These are phyloP conservation scores for Gerris lacustris DNA, from an alignment of 2,888 invertebrate species.

Conservation along the genomic window DNA sequence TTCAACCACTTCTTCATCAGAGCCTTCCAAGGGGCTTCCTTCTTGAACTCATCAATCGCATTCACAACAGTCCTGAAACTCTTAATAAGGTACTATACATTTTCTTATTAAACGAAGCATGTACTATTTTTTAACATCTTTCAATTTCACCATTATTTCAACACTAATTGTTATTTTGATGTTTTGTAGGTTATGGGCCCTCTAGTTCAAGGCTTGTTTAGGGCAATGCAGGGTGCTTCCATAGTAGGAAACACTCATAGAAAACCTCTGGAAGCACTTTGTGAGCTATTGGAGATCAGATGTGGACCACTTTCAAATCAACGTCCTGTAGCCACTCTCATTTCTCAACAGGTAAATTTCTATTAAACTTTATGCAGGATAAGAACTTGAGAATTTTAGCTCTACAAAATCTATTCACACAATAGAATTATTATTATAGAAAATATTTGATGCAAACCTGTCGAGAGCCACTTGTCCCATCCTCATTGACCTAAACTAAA, in stretches of 20 bases:
- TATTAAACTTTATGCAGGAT: neutral
- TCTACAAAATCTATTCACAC: neutral
- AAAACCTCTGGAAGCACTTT: constrained; percentile 57
- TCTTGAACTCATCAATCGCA: constrained; percentile 49
- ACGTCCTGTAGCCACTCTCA: constrained; percentile 64
- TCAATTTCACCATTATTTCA: too few relatives aligned
- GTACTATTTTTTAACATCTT: too few relatives aligned
- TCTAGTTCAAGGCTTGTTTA: constrained; percentile 57
- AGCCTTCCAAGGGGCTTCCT: constrained; percentile 62
- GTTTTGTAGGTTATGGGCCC: constrained; percentile 46
- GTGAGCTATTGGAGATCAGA: constrained; percentile 69
- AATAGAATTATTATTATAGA: neutral
- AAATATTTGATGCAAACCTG: too few relatives aligned
- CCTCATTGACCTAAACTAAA: too few relatives aligned
- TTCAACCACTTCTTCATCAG: constrained; percentile 55
- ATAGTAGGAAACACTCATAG: constrained; percentile 55
- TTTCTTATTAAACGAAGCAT: neutral
- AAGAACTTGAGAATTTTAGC: neutral
- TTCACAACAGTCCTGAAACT: constrained; percentile 47
- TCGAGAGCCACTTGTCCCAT: too few relatives aligned
- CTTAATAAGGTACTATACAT: constrained; percentile 39
- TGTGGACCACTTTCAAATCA: constrained; percentile 49
- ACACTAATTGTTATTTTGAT: neutral
- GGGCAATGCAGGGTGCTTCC: constrained; percentile 53
- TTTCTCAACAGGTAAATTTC: constrained; percentile 42